Evolutionary conservation across 2,797 vertebrate genomes (phyloP).

Genomic region (Spheniscus humboldti): DNA sequence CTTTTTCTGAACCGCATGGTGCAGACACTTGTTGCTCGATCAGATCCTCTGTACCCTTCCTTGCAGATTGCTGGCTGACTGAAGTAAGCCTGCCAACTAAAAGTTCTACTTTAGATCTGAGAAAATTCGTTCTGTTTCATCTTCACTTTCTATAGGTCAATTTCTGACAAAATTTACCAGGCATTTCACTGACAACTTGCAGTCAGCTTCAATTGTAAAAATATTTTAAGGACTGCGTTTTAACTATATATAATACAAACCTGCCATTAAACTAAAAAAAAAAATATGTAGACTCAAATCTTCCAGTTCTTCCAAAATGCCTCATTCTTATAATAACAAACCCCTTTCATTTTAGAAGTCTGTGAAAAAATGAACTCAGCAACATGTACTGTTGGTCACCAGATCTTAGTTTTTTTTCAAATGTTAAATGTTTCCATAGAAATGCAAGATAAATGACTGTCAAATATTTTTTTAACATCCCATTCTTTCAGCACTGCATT

Average conservation of each 20-base stretch:
- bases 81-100: not conserved
- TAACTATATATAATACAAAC: not conserved
- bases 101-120: not conserved
- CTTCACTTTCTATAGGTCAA: not conserved
- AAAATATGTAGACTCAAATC: not conserved
- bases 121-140: not conserved
- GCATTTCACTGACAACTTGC: not conserved
- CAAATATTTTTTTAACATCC: not conserved
- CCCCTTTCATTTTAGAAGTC: not conserved
- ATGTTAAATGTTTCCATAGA: not conserved
- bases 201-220: not conserved
- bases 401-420: fast-evolving
- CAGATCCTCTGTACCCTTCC: not conserved
- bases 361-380: not conserved
- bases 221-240: not conserved
- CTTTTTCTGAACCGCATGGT: not conserved
- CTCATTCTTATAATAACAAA: not conserved
- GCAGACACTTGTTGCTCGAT: not conserved
- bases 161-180: not conserved
- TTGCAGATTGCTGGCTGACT: not conserved
- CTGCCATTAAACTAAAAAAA: not conserved
- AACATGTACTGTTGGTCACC: not conserved
- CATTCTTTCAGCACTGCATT: not conserved
- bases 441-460: not conserved
- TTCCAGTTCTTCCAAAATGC: not conserved